Evolutionary conservation across 2,888 invertebrate species (phyloP).

Genomic region (Diabrotica balteata): DNA sequence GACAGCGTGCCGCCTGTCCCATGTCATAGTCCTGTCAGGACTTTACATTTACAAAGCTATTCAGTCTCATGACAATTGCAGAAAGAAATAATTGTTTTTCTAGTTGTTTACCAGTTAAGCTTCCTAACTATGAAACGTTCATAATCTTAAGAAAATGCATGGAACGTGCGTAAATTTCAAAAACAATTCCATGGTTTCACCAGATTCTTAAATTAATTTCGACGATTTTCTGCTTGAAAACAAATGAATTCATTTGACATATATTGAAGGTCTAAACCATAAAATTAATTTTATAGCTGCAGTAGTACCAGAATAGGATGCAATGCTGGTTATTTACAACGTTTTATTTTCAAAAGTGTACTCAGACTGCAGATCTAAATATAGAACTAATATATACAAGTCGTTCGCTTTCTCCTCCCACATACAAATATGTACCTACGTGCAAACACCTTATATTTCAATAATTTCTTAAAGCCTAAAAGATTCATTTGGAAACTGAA

Average conservation of each 20-base stretch:
- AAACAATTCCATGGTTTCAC: background rate
- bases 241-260: constrained; percentile 14
- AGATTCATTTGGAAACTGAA: too few species aligned
- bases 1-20: too few species aligned
- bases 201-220: too few species aligned
- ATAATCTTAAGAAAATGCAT: too few species aligned
- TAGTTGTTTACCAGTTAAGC: too few species aligned
- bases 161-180: background rate
- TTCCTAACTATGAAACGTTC: too few species aligned
- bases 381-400: constrained; percentile 36
- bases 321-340: constrained; percentile 22
- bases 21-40: too few species aligned
- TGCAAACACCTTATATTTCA: constrained; percentile 13
- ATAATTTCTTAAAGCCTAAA: background rate
- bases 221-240: constrained; percentile 8
- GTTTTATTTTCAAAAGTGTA: constrained; percentile 27
- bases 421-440: constrained; percentile 20
- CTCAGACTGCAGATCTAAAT: constrained; percentile 33
- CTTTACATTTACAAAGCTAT: too few species aligned
- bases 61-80: too few species aligned
- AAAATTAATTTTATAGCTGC: constrained; percentile 18
- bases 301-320: constrained; percentile 6
- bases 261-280: constrained; percentile 10
- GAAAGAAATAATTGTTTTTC: too few species aligned
- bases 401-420: constrained; percentile 27